Conservation (phyloP, 2,113 vertebrate species). For the Oryctolagus cuniculus region mOryCun1.1 NC_091432.1:161553501-161554000, state of each 20-base stretch:
- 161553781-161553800: conserved; percentile 24
- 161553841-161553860: neutral
- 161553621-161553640: neutral
- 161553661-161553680: neutral
- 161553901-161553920: neutral
- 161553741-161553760: neutral
- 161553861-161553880: neutral
- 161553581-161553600: neutral
- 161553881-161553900: neutral
- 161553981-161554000: no score
- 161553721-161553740: neutral
- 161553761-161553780: neutral
- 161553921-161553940: neutral
- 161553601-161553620: neutral
- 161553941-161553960: neutral
- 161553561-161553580: neutral
- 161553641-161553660: conserved; percentile 26
- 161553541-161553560: neutral
- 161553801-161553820: neutral
- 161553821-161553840: neutral
- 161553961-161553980: no score
- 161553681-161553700: neutral
- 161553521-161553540: neutral
- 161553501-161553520: neutral
- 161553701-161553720: neutral